These are phyloP conservation scores for Lepus europaeus DNA, from an alignment of 2,113 vertebrate genomes.

Conservation along the genomic window DNA sequence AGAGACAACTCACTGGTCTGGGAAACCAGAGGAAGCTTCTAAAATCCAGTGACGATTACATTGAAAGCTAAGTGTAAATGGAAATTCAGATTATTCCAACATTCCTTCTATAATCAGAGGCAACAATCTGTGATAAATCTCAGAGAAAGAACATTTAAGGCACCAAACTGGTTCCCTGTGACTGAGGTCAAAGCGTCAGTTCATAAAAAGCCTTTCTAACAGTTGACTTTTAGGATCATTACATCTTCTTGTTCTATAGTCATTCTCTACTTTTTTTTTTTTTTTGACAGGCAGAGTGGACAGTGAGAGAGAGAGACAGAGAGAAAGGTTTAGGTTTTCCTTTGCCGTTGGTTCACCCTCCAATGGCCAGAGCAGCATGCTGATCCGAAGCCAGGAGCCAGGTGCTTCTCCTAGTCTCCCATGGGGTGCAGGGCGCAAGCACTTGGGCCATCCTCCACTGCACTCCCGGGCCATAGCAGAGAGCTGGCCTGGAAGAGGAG, in stretches of 20 bases:
- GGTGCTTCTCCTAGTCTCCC: no score
- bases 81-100: background rate
- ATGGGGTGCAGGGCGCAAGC: no score
- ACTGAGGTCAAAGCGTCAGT: background rate
- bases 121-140: background rate
- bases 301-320: no score
- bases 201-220: background rate
- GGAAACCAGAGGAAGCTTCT: background rate
- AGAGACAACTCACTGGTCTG: background rate
- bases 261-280: constrained; percentile 36
- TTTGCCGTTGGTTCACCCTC: no score
- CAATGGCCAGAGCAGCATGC: no score
- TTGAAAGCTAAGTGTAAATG: background rate
- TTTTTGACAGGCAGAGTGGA: background rate
- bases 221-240: background rate
- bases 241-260: background rate
- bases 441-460: no score
- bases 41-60: background rate
- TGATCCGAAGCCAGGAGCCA: no score
- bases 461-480: no score
- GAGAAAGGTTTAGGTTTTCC: no score
- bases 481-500: no score
- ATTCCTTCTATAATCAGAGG: background rate
- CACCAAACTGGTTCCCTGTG: background rate
- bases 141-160: background rate